These are phyloP conservation scores for Rhyacophila evoluta DNA, from an alignment of 2,888 invertebrate genomes.

Conservation along the genomic window DNA sequence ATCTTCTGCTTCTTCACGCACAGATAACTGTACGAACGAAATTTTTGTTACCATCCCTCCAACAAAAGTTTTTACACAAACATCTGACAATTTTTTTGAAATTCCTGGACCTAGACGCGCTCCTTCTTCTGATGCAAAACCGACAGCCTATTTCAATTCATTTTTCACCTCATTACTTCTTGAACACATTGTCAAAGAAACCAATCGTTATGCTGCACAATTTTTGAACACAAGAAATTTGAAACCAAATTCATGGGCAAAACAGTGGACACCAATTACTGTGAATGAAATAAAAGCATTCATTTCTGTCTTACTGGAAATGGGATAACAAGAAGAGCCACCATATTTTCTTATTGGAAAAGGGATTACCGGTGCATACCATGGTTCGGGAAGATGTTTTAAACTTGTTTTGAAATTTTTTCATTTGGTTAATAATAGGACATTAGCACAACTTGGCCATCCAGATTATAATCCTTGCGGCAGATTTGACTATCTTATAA, in stretches of 20 bases:
- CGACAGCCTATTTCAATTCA: slow-evolving; percentile 55
- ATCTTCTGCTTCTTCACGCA: too few relatives aligned
- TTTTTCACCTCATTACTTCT: slow-evolving; percentile 52
- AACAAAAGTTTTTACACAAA: too few relatives aligned
- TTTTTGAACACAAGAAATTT: slow-evolving; percentile 37
- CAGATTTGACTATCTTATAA: slow-evolving; percentile 52
- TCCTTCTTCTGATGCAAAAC: slow-evolving; percentile 48
- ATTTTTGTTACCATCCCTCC: too few relatives aligned
- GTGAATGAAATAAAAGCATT: slow-evolving; percentile 43
- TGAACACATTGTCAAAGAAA: slow-evolving; percentile 49
- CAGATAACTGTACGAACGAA: too few relatives aligned
- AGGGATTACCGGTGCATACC: slow-evolving; percentile 4
- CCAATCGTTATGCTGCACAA: slow-evolving; percentile 26
- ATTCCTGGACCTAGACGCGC: slow-evolving; percentile 52
- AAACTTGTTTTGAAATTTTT: slow-evolving; percentile 51
- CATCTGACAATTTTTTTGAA: too few relatives aligned
- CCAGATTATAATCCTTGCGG: slow-evolving; percentile 55
- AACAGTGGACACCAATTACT: slow-evolving; percentile 20
- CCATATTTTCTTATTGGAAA: slow-evolving; percentile 19
- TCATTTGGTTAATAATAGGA: slow-evolving; percentile 37
- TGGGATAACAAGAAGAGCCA: slow-evolving; percentile 26
- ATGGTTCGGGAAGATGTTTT: slow-evolving; percentile 53
- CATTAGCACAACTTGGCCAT: slow-evolving; percentile 50
- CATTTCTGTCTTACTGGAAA: neutral
- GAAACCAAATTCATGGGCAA: neutral